Evolutionary conservation across 2,888 invertebrate species (phyloP), one percentile per base, ranked within the genome.

Genomic region (Drosophila hamatofila): DNA sequence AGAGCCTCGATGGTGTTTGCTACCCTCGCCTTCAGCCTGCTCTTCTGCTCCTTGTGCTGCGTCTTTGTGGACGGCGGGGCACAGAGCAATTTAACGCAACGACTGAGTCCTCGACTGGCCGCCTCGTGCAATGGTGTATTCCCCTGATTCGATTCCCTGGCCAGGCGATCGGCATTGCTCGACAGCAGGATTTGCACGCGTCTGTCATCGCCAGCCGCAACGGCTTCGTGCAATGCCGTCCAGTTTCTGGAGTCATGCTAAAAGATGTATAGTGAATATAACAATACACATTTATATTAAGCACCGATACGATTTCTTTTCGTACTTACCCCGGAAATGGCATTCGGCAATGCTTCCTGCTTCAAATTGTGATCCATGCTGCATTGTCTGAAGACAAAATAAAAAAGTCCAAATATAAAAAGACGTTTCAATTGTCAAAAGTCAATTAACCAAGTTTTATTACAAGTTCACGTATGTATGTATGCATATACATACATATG

Each of bases 111-210:
- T 91, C 98, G 97, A 97, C 98, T 98, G 4, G 98, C 96, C 14
- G 98, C 97, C 93, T 98, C 98, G 93, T 99, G 99, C 16, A 98
- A 93, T 0, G 98, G 96, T 12, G 97, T 97, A 94, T 99, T 98
- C 72, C 98, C 98, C 93, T 98, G 97, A 97, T 83, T 88, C 14
- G 88, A 83, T 68, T 93, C 92, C 78, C 91, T 92, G 64, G 84
- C 81, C 72, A 91, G 80, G 9, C 92, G 91, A 75, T 92, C 92
- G 0, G 82, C 87, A 57, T 86, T 90, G 62, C 88, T 84, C 46
- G 84, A 76, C 21, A 92, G 64, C 30, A 92, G 75, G 6, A 89
- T 78, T 65, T 91, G 85, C 33, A 92, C 71, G 4, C 84, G 77
- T 35, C 83, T 84, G 44, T 91, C 91, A 66, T 92, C 91, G n/a